Percentiles rank a stretch among this genome's conserved stretches.
These are phyloP conservation scores for Calliopum simillimum DNA, from an alignment of 2,888 invertebrate genomes.

Conservation along the genomic window DNA sequence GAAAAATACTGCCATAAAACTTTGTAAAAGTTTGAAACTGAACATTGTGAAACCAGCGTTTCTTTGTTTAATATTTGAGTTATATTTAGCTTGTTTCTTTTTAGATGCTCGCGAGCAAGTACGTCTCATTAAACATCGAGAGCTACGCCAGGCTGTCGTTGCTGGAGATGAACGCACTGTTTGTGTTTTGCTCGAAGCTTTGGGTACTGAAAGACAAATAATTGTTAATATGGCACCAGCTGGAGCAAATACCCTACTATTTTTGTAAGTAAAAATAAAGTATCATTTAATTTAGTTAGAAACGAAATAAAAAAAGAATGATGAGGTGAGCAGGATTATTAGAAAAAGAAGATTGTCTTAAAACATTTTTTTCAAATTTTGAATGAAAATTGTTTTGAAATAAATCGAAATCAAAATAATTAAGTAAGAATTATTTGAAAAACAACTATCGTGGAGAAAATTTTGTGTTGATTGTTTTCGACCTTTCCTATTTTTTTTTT, in stretches of 20 bases:
- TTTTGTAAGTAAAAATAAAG: conserved; percentile 74
- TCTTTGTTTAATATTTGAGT: conserved; percentile 6
- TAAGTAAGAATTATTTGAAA: background rate
- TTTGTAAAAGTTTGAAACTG: background rate
- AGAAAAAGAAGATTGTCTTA: too few relatives aligned
- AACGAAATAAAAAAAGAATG: too few relatives aligned
- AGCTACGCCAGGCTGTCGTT: conserved; percentile 80
- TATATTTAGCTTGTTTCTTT: conserved; percentile 29
- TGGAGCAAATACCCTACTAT: conserved; percentile 88
- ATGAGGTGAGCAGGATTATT: too few relatives aligned
- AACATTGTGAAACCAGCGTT: background rate
- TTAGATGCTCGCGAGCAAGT: conserved; percentile 75
- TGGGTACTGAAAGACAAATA: conserved; percentile 76
- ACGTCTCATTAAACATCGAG: conserved; percentile 78
- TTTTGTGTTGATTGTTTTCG: too few relatives aligned
- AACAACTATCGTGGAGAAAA: conserved; percentile 7
- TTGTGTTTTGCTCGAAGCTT: conserved; percentile 74
- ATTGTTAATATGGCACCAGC: conserved; percentile 89
- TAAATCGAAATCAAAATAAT: background rate
- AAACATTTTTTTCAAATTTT: too few relatives aligned
- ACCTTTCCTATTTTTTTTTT: too few relatives aligned
- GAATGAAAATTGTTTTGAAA: too few relatives aligned
- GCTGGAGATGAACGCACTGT: conserved; percentile 79
- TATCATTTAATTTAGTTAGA: background rate
- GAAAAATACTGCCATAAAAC: background rate